Percentiles rank a stretch among this genome's conserved stretches.
Conservation (phyloP, 1,140 invertebrate species). For the Drosophila mauritiana region DNA sequence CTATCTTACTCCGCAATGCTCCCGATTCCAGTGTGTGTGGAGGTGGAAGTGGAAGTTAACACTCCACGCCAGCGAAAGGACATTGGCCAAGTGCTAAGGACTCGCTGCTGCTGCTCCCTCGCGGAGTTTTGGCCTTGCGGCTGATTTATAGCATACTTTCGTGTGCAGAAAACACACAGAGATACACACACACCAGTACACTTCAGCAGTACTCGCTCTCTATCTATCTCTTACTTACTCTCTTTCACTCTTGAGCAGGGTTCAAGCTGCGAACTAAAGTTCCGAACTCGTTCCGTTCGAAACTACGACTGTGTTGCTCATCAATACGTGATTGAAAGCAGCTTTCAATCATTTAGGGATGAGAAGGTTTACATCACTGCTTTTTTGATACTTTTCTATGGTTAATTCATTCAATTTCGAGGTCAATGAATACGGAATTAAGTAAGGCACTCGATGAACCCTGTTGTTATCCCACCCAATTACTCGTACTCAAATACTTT, state of each 20-base stretch:
- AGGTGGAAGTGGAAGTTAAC: constrained; percentile 19
- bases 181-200: constrained; percentile 19
- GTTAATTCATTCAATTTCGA: constrained; percentile 44
- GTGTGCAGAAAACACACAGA: constrained; percentile 10
- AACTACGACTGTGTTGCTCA: constrained; percentile 70
- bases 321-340: constrained; percentile 67
- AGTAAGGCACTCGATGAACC: constrained; percentile 66
- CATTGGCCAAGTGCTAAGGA: constrained; percentile 8
- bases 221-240: constrained; percentile 59
- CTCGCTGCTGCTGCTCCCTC: constrained; percentile 24
- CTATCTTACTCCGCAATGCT: constrained; percentile 32
- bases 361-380: constrained; percentile 45
- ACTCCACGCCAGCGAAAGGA: constrained; percentile 17
- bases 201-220: constrained; percentile 23
- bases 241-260: constrained; percentile 55
- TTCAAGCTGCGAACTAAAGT: constrained; percentile 70
- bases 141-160: constrained; percentile 44
- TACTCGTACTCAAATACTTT: constrained; percentile 38
- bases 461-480: constrained; percentile 51
- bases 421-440: constrained; percentile 71
- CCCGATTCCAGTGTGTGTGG: constrained; percentile 22
- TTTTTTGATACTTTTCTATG: constrained; percentile 36
- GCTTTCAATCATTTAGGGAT: constrained; percentile 53
- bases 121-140: constrained; percentile 28
- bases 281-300: constrained; percentile 81